These are phyloP conservation scores for Lasius platythorax DNA, from an alignment of 2,888 invertebrate genomes.

Conservation along the genomic window DNA sequence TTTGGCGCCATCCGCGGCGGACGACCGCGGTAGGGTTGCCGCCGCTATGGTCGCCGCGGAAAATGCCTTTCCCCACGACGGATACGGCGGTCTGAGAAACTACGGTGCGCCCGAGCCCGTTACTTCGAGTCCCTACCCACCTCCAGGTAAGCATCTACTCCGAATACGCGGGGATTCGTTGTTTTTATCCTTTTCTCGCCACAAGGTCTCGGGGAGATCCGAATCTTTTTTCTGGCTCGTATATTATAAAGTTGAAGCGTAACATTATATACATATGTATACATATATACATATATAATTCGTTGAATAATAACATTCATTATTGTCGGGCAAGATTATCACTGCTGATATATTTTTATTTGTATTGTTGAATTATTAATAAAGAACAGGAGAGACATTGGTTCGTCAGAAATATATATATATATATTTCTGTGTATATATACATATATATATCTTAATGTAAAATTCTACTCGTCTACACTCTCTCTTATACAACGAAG, in stretches of 20 bases:
- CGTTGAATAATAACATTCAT: neutral
- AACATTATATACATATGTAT: neutral
- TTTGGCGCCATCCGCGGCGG: slow-evolving; percentile 88
- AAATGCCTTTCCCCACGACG: slow-evolving; percentile 91
- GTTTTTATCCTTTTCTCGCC: neutral
- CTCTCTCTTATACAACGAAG: neutral
- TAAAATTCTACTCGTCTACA: neutral
- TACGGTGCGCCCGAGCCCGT: slow-evolving; percentile 91
- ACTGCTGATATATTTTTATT: neutral
- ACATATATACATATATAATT: neutral
- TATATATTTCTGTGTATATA: neutral
- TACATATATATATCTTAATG: neutral
- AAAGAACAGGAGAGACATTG: neutral
- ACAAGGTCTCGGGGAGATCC: neutral
- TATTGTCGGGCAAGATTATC: neutral
- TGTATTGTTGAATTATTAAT: neutral
- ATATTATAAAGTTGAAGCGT: neutral
- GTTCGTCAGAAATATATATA: neutral
- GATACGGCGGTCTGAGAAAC: slow-evolving; percentile 91
- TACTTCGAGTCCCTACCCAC: slow-evolving; percentile 92
- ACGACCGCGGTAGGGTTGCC: slow-evolving; percentile 90
- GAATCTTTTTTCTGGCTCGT: neutral
- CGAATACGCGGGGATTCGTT: neutral
- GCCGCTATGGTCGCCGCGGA: slow-evolving; percentile 87
- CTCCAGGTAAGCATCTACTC: slow-evolving; percentile 90